Evolutionary conservation across 2,113 vertebrate genomes (phyloP).

Genomic region (Vulpes lagopus): DNA sequence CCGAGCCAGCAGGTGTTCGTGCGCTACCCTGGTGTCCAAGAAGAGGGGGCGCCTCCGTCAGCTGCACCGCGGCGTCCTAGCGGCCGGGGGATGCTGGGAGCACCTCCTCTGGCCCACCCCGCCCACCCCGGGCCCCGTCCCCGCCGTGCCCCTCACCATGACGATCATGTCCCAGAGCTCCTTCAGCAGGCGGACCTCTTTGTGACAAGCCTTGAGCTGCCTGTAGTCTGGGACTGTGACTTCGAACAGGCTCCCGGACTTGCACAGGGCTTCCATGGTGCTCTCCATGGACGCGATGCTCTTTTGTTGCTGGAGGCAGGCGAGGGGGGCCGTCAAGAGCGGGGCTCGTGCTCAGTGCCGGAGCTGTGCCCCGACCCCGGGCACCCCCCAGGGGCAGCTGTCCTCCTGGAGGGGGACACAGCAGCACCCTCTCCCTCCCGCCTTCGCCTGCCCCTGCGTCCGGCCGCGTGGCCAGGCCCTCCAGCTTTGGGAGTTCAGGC

Average conservation of each 20-base stretch:
- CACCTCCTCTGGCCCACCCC: fast-evolving
- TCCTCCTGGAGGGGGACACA: fast-evolving
- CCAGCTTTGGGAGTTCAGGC: fast-evolving
- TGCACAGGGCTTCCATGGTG: slow-evolving; percentile 78
- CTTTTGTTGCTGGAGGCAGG: slow-evolving; percentile 77
- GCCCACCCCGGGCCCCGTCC: fast-evolving
- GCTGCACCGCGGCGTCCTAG: fast-evolving
- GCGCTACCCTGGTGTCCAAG: background rate
- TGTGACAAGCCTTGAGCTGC: slow-evolving; percentile 85
- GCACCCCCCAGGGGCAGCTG: fast-evolving
- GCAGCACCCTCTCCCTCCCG: fast-evolving
- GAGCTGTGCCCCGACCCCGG: fast-evolving
- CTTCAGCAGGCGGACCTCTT: slow-evolving; percentile 87
- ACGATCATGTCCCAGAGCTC: slow-evolving; percentile 89
- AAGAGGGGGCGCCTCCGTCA: background rate
- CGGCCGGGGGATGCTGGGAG: fast-evolving
- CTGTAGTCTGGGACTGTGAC: slow-evolving; percentile 85
- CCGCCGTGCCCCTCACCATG: slow-evolving; percentile 71
- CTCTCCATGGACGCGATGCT: slow-evolving; percentile 79
- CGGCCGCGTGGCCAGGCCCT: fast-evolving
- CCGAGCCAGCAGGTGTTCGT: fast-evolving
- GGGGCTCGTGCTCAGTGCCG: fast-evolving
- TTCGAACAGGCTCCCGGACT: slow-evolving; percentile 86
- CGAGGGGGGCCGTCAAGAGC: fast-evolving
- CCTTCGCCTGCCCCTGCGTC: background rate